Conservation (phyloP, 2,888 invertebrate genomes). For the Gasteruption jaculator region DNA sequence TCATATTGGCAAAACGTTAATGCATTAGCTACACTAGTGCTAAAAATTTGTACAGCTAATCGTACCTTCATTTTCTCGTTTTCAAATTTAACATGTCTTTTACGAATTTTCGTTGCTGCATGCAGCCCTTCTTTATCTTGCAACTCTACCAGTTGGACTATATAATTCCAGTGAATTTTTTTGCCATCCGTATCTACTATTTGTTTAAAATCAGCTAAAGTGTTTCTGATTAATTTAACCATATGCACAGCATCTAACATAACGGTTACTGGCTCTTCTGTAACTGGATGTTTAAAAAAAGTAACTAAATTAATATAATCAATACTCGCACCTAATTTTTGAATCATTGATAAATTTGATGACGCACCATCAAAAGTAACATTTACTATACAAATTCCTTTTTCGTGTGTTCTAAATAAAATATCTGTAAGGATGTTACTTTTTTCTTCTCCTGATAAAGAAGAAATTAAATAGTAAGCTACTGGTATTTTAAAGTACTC, state of each 20-base stretch:
- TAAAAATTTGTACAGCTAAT: constrained; percentile 8
- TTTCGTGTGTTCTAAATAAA: neutral
- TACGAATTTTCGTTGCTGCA: constrained; percentile 8
- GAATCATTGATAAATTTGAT: neutral
- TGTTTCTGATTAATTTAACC: too few species aligned
- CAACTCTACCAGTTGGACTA: neutral
- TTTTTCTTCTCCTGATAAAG: neutral
- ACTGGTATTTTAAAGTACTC: neutral
- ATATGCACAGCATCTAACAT: too few species aligned
- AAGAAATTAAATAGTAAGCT: neutral
- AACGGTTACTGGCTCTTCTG: too few species aligned
- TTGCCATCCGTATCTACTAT: too few species aligned
- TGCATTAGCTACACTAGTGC: constrained; percentile 6
- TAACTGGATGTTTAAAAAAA: too few species aligned
- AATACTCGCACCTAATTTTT: neutral
- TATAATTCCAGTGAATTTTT: too few species aligned
- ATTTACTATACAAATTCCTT: neutral
- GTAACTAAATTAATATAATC: too few species aligned
- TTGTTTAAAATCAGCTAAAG: too few species aligned
- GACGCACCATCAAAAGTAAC: neutral
- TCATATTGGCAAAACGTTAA: constrained; percentile 4
- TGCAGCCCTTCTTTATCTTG: constrained; percentile 6
- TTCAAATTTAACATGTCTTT: constrained; percentile 5
- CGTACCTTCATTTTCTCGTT: constrained; percentile 10
- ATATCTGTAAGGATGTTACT: neutral